Percentiles rank a stretch among this genome's conserved stretches.
phyloP scores from a whole-genome alignment of 2,888 invertebrate species.

The Nomada flava region DNA sequence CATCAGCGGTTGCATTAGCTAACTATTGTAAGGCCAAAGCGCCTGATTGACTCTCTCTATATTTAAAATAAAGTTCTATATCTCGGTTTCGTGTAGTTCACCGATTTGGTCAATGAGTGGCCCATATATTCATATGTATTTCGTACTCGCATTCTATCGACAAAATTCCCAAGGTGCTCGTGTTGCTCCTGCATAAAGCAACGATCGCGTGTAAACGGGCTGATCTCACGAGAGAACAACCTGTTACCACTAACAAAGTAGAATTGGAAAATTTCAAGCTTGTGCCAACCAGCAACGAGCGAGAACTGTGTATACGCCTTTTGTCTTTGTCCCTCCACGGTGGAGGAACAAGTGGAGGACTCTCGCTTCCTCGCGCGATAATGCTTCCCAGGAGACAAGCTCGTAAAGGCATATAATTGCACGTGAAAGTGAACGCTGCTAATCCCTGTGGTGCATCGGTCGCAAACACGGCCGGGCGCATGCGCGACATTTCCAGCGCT shows the following conservation, averaged over 20 bases:
- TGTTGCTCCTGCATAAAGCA: conserved; percentile 32
- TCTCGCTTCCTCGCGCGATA: conserved; percentile 46
- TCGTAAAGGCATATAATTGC: conserved; percentile 69
- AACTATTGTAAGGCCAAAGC: no score
- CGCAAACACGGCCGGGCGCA: background rate
- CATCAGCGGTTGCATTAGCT: background rate
- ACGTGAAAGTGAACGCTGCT: conserved; percentile 67
- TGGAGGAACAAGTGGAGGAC: conserved; percentile 10
- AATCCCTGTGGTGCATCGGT: conserved; percentile 44
- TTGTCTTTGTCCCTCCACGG: conserved; percentile 10
- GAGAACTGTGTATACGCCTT: background rate
- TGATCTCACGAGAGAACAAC: conserved; percentile 57
- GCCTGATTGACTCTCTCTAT: no score
- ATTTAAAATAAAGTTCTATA: no score
- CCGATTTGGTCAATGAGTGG: no score
- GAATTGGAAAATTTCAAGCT: conserved; percentile 56
- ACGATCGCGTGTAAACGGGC: conserved; percentile 52
- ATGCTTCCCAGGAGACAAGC: conserved; percentile 60
- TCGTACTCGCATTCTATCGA: conserved; percentile 4
- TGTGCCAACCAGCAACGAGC: background rate
- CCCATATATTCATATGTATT: conserved; percentile 2
- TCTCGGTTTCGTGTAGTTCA: no score
- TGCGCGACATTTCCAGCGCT: conserved; percentile 17
- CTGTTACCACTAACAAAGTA: conserved; percentile 56
- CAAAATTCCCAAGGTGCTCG: conserved; percentile 42